Conservation (phyloP, 2,113 vertebrate genomes). For the Felis catus region DNA sequence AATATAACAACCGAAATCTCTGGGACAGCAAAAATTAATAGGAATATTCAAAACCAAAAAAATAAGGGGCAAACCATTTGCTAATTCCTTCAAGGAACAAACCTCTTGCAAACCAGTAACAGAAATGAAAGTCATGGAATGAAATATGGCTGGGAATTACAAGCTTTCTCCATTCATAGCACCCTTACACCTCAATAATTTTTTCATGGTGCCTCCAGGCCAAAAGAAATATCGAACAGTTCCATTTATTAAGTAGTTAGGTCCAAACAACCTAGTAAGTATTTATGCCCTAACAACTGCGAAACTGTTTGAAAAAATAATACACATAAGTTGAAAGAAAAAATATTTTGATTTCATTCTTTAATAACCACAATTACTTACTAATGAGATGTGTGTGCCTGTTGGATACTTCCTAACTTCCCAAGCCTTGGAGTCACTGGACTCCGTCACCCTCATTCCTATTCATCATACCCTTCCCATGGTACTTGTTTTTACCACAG, state of each 20-base stretch:
- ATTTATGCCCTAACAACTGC: conserved; percentile 32
- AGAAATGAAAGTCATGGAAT: conserved; percentile 30
- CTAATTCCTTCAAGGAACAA: not conserved
- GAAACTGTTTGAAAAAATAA: conserved; percentile 37
- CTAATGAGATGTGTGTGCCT: not conserved
- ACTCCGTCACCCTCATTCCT: not conserved
- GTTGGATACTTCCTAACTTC: not conserved
- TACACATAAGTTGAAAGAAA: conserved; percentile 41
- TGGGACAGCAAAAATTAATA: not conserved
- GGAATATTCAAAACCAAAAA: conserved; percentile 39
- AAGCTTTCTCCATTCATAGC: not conserved
- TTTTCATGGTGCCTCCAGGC: conserved; percentile 19
- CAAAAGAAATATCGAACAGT: conserved; percentile 50
- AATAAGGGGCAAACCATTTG: conserved; percentile 32
- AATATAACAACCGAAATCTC: not conserved
- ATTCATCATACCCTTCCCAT: not conserved
- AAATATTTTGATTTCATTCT: conserved; percentile 50
- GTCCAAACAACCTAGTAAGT: conserved; percentile 48
- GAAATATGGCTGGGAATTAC: not conserved
- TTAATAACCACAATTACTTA: conserved; percentile 28
- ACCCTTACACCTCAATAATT: conserved; percentile 3
- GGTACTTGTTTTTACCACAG: not conserved
- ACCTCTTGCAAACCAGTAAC: conserved; percentile 24
- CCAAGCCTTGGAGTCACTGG: not conserved
- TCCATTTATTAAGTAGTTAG: conserved; percentile 57